A percentile compares a stretch with the other conserved stretches of the same genome.
Evolutionary conservation across 2,797 vertebrate species (phyloP).

Genomic region (Malurus leucopterus): DNA sequence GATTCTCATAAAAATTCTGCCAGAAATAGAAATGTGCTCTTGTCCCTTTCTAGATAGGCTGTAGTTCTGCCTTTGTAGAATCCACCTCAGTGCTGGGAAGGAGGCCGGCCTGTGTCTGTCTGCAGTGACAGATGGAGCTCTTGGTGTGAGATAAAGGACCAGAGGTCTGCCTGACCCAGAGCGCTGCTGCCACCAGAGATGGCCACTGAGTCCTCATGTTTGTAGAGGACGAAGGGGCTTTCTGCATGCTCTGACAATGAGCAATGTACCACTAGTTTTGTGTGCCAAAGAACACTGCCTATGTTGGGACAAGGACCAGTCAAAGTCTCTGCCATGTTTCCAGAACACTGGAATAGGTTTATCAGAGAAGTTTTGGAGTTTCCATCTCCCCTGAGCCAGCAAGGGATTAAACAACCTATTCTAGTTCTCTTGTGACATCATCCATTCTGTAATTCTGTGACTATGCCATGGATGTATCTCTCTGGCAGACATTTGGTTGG

Average conservation of each 20-base stretch:
- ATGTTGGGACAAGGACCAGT: neutral
- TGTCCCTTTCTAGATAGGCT: neutral
- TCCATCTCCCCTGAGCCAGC: neutral
- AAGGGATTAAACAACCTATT: neutral
- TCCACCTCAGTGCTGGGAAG: fast-evolving
- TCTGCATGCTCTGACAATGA: neutral
- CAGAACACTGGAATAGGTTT: neutral
- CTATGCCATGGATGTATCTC: neutral
- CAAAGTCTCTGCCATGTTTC: neutral
- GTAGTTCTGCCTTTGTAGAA: neutral
- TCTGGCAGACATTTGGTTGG: neutral
- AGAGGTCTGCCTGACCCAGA: neutral
- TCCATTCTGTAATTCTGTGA: neutral
- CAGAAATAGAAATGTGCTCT: neutral
- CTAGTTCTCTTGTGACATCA: neutral
- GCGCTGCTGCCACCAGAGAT: neutral
- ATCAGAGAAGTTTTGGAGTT: neutral
- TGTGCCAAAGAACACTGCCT: neutral
- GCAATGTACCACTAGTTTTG: too few relatives aligned
- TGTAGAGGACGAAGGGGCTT: fast-evolving
- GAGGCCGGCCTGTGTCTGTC: too few relatives aligned
- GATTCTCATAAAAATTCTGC: neutral
- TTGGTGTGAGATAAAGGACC: neutral
- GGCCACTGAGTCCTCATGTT: neutral
- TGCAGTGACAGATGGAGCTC: neutral